Evolutionary conservation across 2,113 vertebrate species (phyloP).

Genomic region (Gobius niger): DNA sequence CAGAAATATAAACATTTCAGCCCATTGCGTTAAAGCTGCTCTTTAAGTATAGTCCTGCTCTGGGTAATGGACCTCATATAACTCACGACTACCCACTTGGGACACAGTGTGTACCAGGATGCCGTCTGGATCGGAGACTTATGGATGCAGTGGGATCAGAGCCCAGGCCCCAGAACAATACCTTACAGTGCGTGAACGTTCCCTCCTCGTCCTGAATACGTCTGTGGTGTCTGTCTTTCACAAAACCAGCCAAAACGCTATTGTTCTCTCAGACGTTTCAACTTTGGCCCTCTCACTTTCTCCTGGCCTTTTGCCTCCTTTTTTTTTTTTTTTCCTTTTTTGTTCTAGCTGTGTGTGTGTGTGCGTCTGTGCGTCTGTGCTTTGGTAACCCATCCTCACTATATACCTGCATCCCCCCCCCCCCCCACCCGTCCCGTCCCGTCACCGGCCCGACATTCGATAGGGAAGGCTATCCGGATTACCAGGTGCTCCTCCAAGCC

Average conservation of each 20-base stretch:
- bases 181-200: slow-evolving; percentile 48
- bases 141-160: slow-evolving; percentile 43
- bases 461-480: slow-evolving; percentile 52
- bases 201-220: slow-evolving; percentile 57
- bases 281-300: slow-evolving; percentile 71
- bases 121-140: slow-evolving; percentile 44
- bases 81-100: neutral
- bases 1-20: too few species aligned
- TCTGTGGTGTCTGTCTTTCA: slow-evolving; percentile 65
- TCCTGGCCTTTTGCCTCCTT: slow-evolving; percentile 39
- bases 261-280: slow-evolving; percentile 72
- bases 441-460: slow-evolving; percentile 52
- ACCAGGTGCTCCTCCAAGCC: slow-evolving; percentile 59
- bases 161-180: slow-evolving; percentile 66
- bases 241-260: slow-evolving; percentile 67
- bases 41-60: too few species aligned
- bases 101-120: slow-evolving; percentile 55
- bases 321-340: slow-evolving; percentile 9
- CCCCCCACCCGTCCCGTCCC: too few species aligned
- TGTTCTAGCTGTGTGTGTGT: slow-evolving; percentile 15
- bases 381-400: slow-evolving; percentile 57
- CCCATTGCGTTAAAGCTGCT: too few species aligned
- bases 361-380: slow-evolving; percentile 15
- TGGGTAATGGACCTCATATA: too few species aligned
- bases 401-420: slow-evolving; percentile 55